Base-by-base conservation (phyloP, 2,113 vertebrate species). In the Heteronetta atricapilla region DNA sequence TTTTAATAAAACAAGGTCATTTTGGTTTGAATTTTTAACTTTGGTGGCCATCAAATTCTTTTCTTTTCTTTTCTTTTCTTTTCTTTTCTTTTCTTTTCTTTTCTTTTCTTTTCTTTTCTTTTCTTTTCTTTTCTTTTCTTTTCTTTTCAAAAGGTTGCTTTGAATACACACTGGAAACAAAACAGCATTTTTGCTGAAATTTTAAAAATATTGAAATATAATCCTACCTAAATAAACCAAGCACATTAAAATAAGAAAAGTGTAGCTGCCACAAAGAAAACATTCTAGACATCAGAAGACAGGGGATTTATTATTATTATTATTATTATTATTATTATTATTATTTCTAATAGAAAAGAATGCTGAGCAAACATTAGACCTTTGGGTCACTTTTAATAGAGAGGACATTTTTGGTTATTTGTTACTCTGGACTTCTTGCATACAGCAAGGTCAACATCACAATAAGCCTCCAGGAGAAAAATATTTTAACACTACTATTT, bases 1-100 rank as follows among this genome's bases (percentile, higher is more conserved):
- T n/a, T n/a, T n/a, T 63, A 82, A 86, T 95, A 92, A 91, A 89
- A 58, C 3, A 8, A 94, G 75, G 34, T 64, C 55, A 82, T 82
- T 89, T 76, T 2, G 4, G 34, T 79, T 82, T 75, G 44, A 77
- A 91, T 74, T 85, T 46, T 12, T 33, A 68, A 72, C 16, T 89
- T 91, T 58, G 28, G 46, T 50, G 50, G 76, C 48, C 13, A 31
- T 70, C 81, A 70, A 0, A 66, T 8, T 14, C 4, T 20, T 46
- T 9, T 14, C 4, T 20, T 46, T 9, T 13, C 8, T 9, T 46
- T 18, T 6, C 9, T 10, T 46, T 9, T 3, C 20, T 6, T 48
- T 9, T 3, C 20, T 11, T 48, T 9, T 3, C 20, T 11, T 48
- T 19, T 3, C 19, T 20, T 21, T 60, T 60, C 34, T 21, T 38